These are phyloP conservation scores for Cristatella mucedo DNA, from an alignment of 2,888 invertebrate species.

Conservation along the genomic window DNA sequence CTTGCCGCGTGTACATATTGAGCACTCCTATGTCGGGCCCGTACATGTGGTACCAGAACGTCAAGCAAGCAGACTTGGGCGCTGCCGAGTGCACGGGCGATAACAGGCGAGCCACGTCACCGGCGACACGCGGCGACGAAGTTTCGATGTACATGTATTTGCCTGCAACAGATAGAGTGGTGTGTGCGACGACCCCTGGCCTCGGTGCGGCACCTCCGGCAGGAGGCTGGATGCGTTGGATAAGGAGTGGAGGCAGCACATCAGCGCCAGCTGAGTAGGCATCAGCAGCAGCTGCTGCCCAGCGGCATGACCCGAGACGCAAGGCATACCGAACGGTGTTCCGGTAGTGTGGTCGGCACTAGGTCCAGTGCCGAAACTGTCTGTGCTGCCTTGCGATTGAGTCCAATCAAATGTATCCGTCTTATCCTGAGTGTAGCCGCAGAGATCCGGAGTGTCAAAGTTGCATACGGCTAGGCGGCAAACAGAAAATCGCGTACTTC, in stretches of 20 bases:
- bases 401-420: conserved; percentile 23
- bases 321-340: conserved; percentile 18
- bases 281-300: no score
- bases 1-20: conserved; percentile 17
- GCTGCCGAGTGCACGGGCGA: conserved; percentile 17
- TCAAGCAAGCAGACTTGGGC: conserved; percentile 18
- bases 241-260: no score
- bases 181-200: no score
- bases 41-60: conserved; percentile 30
- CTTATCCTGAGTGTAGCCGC: conserved; percentile 19
- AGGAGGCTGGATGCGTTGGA: no score
- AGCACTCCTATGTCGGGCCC: conserved; percentile 19
- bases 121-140: conserved; percentile 16
- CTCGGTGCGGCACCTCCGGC: no score
- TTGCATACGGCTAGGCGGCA: conserved; percentile 21
- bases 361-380: conserved; percentile 20
- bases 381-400: conserved; percentile 16
- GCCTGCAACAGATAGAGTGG: conserved; percentile 12
- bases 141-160: conserved; percentile 24
- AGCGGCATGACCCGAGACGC: no score
- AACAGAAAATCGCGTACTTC: no score
- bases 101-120: conserved; percentile 18
- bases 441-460: conserved; percentile 27
- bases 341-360: conserved; percentile 23
- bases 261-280: no score